These are phyloP conservation scores for Agrilus planipennis DNA, from an alignment of 1,140 invertebrate species.

Conservation along the genomic window DNA sequence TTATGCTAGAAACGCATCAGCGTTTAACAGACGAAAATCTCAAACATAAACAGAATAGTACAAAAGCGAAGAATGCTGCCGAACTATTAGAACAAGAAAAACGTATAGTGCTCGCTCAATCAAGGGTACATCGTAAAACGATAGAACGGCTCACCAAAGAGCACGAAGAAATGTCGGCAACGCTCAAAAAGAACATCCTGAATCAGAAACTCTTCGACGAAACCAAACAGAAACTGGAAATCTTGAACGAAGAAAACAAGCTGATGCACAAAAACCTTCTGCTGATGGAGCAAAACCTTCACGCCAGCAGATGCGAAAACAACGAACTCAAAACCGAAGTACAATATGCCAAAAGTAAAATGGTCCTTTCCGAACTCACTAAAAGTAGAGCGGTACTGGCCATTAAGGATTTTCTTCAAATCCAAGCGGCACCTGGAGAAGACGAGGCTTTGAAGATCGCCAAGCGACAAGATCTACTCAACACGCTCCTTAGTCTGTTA, in stretches of 20 bases:
- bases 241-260: slow-evolving; percentile 34
- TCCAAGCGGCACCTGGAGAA: slow-evolving; percentile 22
- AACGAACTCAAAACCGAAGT: slow-evolving; percentile 34
- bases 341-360: slow-evolving; percentile 39
- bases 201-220: slow-evolving; percentile 39
- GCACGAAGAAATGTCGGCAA: slow-evolving; percentile 38
- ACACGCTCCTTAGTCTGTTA: too few relatives aligned
- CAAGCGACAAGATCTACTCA: slow-evolving; percentile 38
- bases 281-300: slow-evolving; percentile 45
- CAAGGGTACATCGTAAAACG: slow-evolving; percentile 30
- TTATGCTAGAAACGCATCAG: slow-evolving; percentile 46
- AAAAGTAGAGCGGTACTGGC: slow-evolving; percentile 44
- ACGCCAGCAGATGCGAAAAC: slow-evolving; percentile 33
- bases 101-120: slow-evolving; percentile 34
- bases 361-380: slow-evolving; percentile 40
- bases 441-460: slow-evolving; percentile 15
- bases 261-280: slow-evolving; percentile 37
- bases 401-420: slow-evolving; percentile 44
- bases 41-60: slow-evolving; percentile 35
- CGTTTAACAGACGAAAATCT: slow-evolving; percentile 39
- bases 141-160: slow-evolving; percentile 34
- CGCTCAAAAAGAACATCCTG: slow-evolving; percentile 40
- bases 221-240: slow-evolving; percentile 31
- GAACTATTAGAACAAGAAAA: slow-evolving; percentile 36
- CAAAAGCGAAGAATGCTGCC: slow-evolving; percentile 29